Base-by-base conservation (phyloP, 2,797 vertebrate genomes). In the Sebastolobus alascanus region DNA sequence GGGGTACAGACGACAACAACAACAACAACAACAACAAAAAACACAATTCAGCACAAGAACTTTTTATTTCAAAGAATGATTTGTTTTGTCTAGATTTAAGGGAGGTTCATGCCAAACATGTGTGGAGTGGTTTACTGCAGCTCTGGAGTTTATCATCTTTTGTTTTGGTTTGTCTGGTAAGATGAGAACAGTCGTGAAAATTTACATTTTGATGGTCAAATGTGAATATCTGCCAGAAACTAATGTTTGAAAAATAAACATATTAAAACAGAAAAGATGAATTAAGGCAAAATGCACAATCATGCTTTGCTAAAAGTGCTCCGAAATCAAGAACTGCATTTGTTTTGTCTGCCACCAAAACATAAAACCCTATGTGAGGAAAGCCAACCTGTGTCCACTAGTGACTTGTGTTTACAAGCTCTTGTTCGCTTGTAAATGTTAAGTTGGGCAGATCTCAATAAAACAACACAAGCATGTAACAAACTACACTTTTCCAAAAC, bases 381-480 rank as follows among this genome's bases (percentile, higher is more conserved):
- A 73, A 29, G 25, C 50, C 56, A 37, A 56, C 43, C 67, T 77
- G 72, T 66, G 83, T 81, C 78, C 76, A n/a, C 16, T 46, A 52
- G 33, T 40, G 74, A 79, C 84, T 77, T 55, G 20, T 52, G 76
- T 84, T 88, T 87, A 87, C 76, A 83, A 89, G 84, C 82, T 38
- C 55, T 35, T 37, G 68, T 63, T 89, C 52, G 31, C 78, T 86
- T 83, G 83, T 89, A 79, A 92, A 89, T 68, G 66, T 75, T 69
- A 83, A 86, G 55, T 75, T 37, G 75, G 77, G 66, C 82, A 78
- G 52, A 90, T 82, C 87, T 87, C 83, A 87, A 88, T 87, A 82
- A 83, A 85, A 71, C 43, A 73, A 78, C 43, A 81, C 75, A 69
- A 87, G 84, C 79, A 79, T 76, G 80, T 68, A 86, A 87, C 79